These are phyloP conservation scores for Diabrotica undecimpunctata DNA, from an alignment of 1,140 invertebrate genomes.

Conservation along the genomic window DNA sequence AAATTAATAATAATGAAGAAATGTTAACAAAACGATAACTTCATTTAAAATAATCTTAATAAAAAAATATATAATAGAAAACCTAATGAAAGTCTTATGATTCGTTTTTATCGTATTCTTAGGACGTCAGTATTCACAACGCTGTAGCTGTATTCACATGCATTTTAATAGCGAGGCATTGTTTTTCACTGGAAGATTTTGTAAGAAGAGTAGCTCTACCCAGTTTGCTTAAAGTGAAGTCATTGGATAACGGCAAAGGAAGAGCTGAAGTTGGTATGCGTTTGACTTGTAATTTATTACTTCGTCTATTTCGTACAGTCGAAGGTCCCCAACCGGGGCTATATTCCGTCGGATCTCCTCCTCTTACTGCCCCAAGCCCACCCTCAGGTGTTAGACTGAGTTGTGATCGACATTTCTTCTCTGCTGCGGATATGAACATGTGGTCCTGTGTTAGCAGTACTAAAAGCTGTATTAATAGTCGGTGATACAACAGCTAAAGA, in stretches of 20 bases:
- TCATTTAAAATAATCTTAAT: too few relatives aligned
- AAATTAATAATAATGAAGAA: too few relatives aligned
- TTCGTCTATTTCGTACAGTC: conserved; percentile 88
- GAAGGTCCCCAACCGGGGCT: conserved; percentile 81
- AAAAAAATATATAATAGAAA: too few relatives aligned
- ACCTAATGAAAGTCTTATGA: too few relatives aligned
- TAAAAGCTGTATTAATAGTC: conserved; percentile 83
- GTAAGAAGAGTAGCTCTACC: conserved; percentile 86
- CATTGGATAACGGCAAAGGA: conserved; percentile 45
- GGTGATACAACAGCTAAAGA: conserved; percentile 73
- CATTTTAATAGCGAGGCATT: conserved; percentile 90
- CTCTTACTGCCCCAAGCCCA: conserved; percentile 61
- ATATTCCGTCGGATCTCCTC: conserved; percentile 79
- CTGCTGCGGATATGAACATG: conserved; percentile 90
- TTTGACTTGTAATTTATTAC: conserved; percentile 86
- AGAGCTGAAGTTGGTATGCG: conserved; percentile 84
- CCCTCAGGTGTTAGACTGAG: conserved; percentile 77
- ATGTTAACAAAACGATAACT: too few relatives aligned
- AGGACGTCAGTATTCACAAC: conserved; percentile 87
- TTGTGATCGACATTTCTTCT: conserved; percentile 89
- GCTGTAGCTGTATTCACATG: conserved; percentile 93
- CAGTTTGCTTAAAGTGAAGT: conserved; percentile 68
- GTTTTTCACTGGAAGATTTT: conserved; percentile 92
- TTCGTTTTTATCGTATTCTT: too few relatives aligned
- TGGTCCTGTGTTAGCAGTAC: conserved; percentile 88